Base-by-base conservation (phyloP, 2,797 vertebrate genomes). In the Sebastes oblongus region DNA sequence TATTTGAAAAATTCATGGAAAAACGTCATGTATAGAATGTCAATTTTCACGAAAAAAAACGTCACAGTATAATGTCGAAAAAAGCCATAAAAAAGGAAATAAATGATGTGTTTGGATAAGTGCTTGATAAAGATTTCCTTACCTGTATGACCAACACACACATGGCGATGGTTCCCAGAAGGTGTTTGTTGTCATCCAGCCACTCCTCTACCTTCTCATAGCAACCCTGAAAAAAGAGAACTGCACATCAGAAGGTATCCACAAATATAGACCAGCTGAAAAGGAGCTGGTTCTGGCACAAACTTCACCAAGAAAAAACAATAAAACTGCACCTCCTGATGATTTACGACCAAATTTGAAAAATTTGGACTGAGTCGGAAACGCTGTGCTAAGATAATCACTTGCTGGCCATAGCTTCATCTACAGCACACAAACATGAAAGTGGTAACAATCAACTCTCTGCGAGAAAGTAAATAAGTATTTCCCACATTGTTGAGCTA, bases 111-210 rank as follows among this genome's bases (percentile, higher is more conserved):
- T 25, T 39, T 66, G 42, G 22, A 22, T 22, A 6, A 18, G 46
- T 10, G 62, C 11, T 20, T 1, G 10, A 8, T 9, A 2, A 56
- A 25, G 9, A 30, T 14, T 4, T 5, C 32, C 88, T 62, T 91
- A 99, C 98, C 98, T 99, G 98, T 88, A 98, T 96, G 91, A 99
- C 97, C 87, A 99, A 93, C 80, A 99, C 90, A 82, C 97, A 98
- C 97, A 99, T 98, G 10, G 97, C 98, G 56, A 97, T 96, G 0
- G 97, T 98, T 84, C 98, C 98, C 6, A 99, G 95, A 79, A 99
- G 97, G 25, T 98, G 98, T 91, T 98, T 99, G 70, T 98, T 98
- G 56, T 98, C 96, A 42, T 98, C 97, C 68, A 99, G 95, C 97
- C 98, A 99, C 77, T 94, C 96, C 94, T 97, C 97, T 22, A 98